Evolutionary conservation across 37 sponge, comb jelly and placozoan genomes (phyloP).

Genomic region (Halichondria panicea): DNA sequence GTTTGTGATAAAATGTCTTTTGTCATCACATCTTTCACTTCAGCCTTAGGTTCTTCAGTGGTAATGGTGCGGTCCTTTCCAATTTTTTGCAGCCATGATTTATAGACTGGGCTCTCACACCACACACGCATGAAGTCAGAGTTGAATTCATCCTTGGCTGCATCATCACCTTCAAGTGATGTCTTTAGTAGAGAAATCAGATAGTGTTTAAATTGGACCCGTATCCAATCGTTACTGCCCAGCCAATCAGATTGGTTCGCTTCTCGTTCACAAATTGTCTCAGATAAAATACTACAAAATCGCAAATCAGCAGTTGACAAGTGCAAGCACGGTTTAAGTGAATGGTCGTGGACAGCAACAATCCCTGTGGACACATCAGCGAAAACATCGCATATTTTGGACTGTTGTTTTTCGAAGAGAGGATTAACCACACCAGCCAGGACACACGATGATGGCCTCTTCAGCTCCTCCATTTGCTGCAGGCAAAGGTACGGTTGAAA

Average conservation of each 20-base stretch:
- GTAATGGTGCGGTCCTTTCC: neutral
- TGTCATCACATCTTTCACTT: no score
- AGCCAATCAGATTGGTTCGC: constrained; percentile 31
- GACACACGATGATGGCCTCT: neutral
- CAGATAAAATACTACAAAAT: constrained; percentile 38
- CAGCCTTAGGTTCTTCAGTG: constrained; percentile 2
- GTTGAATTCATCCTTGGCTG: constrained; percentile 47
- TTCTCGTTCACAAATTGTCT: neutral
- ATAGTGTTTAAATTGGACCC: constrained; percentile 64
- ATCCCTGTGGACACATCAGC: constrained; percentile 32
- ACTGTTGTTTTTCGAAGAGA: constrained; percentile 61
- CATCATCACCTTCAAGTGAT: neutral
- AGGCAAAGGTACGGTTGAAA: constrained; percentile 68
- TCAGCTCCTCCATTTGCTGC: constrained; percentile 57
- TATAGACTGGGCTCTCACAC: constrained; percentile 18
- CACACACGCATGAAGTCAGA: constrained; percentile 36
- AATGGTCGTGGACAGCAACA: constrained; percentile 14
- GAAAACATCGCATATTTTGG: constrained; percentile 55
- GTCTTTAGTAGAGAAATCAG: constrained; percentile 52
- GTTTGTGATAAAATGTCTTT: neutral
- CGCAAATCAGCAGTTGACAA: constrained; percentile 74
- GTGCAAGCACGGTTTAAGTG: constrained; percentile 19
- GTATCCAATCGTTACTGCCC: constrained; percentile 80
- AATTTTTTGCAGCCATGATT: constrained; percentile 7
- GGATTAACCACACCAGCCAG: constrained; percentile 69